Evolutionary conservation across 2,888 invertebrate genomes (phyloP), one percentile per base, ranked within the genome.

Genomic region (Lithosia quadra): DNA sequence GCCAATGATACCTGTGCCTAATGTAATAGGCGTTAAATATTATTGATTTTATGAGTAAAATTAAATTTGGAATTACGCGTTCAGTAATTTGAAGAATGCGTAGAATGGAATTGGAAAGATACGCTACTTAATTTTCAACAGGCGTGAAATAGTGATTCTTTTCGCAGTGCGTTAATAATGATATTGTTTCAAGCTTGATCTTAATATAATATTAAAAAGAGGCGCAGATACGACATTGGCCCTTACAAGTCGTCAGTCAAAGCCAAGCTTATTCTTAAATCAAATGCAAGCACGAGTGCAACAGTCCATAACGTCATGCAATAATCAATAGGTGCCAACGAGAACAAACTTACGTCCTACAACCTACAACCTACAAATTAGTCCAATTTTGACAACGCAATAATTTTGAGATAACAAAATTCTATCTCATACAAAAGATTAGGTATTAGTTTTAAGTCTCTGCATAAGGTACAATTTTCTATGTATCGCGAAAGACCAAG

Each of bases 11-110:
- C 49, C 49, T 49, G n/a, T 63, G 68, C 64, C 28, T 67, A 70
- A 72, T 63, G 21, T 69, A 67, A 75, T 73, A 39, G 71, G 63
- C 69, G 77, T 67, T 11, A 63, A 74, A 58, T 59, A 77, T 79
- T 59, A 15, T 1, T 21, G 24, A 65, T 68, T 74, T 76, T 67
- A 36, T 13, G 21, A 65, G 11, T 67, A n/a, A 61, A 43, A 58
- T 62, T 34, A 8, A n/a, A 15, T 33, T 55, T 63, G 0, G 22
- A 58, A 62, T 56, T 24, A 56, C 34, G 22, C 59, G 22, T n/a
- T 56, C 53, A 34, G 34, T 67, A 21, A 60, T 66, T 63, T 63
- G 53, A 69, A 68, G 33, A 34, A 13, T 34, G 55, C 63, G 36
- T 36, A 10, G 7, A 34, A 55, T 63, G 28, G 15, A 28, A 21